A percentile compares a stretch with the other conserved stretches of the same genome.
phyloP scores from a whole-genome alignment of 2,797 vertebrate species.

The Todus mexicanus region DNA sequence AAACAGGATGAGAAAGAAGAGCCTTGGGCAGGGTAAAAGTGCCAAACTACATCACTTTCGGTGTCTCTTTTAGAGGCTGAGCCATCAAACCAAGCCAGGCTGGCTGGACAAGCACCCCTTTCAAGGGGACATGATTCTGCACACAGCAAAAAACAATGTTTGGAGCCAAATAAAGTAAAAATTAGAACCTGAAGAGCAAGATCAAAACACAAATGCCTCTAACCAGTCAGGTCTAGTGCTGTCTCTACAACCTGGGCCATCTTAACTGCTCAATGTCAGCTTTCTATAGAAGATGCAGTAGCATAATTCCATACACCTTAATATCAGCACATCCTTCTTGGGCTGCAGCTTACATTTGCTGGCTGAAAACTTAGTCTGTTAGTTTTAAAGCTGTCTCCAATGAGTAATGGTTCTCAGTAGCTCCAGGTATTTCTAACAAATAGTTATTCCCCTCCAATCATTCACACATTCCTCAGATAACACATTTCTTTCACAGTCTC shows the following conservation, averaged over 20 bases:
- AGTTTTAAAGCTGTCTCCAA: not conserved
- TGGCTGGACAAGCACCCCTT: not conserved
- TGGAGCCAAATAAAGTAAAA: not conserved
- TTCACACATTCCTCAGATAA: not conserved
- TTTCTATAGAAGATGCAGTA: too few relatives aligned
- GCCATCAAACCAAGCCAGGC: not conserved
- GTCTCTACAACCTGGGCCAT: not conserved
- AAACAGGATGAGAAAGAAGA: not conserved
- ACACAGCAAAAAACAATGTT: not conserved
- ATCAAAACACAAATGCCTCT: not conserved
- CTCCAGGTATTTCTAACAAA: not conserved
- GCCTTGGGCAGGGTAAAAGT: not conserved
- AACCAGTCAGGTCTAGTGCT: not conserved
- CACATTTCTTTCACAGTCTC: accelerated
- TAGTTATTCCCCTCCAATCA: not conserved
- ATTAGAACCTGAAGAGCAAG: not conserved
- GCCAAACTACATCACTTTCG: not conserved
- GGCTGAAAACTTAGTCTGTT: not conserved
- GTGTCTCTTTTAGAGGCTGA: not conserved
- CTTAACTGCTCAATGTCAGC: not conserved
- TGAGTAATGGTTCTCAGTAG: not conserved
- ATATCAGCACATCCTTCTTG: not conserved
- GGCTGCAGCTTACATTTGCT: not conserved
- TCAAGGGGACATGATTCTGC: not conserved
- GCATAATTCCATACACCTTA: not conserved